A percentile compares a stretch with the other conserved stretches of the same genome.
phyloP scores from a whole-genome alignment of 2,888 invertebrate genomes.

The Acleris literana region DNA sequence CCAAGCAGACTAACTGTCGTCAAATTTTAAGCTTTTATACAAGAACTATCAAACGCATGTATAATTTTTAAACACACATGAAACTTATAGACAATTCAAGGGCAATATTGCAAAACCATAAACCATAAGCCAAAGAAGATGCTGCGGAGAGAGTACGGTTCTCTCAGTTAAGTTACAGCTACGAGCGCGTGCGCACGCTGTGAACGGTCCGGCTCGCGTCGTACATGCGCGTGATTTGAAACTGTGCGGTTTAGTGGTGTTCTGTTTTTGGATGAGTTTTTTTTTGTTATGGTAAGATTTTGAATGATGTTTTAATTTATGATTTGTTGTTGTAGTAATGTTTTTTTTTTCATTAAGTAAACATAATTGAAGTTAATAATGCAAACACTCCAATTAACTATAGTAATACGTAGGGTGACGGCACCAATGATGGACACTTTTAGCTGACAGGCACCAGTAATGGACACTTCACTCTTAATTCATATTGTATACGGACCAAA shows the following conservation, averaged over 20 bases:
- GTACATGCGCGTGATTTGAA: background rate
- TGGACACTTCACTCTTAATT: too few relatives aligned
- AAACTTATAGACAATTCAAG: background rate
- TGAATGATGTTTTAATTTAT: background rate
- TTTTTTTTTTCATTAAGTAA: too few relatives aligned
- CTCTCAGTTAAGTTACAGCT: slow-evolving; percentile 18
- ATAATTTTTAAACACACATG: too few relatives aligned
- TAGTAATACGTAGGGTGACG: too few relatives aligned
- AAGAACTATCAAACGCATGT: too few relatives aligned
- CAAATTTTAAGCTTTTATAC: too few relatives aligned
- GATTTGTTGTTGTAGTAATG: background rate
- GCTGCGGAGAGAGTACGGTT: slow-evolving; percentile 12
- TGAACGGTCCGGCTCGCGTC: background rate
- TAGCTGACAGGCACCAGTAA: too few relatives aligned
- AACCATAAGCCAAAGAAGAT: slow-evolving; percentile 12
- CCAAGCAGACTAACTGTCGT: too few relatives aligned
- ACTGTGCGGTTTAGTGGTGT: slow-evolving; percentile 17
- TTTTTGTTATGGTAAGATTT: slow-evolving; percentile 17
- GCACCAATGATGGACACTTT: too few relatives aligned
- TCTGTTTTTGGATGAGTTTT: slow-evolving; percentile 30
- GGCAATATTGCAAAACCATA: background rate
- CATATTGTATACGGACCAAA: too few relatives aligned
- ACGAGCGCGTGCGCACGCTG: slow-evolving; percentile 16
- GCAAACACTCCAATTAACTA: too few relatives aligned
- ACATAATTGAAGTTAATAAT: too few relatives aligned